Conservation (phyloP, 2,888 invertebrate genomes). For the Cheilosia variabilis region DNA sequence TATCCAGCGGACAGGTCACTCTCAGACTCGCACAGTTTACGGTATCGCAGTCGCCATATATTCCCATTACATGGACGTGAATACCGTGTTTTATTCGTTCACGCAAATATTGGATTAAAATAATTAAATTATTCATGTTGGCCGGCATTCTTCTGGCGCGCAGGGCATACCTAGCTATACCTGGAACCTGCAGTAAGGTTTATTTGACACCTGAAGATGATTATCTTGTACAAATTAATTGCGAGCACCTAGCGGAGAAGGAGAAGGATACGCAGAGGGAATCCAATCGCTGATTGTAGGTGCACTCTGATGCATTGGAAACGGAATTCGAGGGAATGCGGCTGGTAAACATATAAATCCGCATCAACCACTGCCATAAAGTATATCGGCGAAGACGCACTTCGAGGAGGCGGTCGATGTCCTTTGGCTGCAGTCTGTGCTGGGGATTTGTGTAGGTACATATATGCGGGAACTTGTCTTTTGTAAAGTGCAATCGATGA, state of each 20-base stretch:
- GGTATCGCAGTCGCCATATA: conserved; percentile 83
- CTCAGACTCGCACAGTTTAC: conserved; percentile 80
- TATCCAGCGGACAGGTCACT: conserved; percentile 48
- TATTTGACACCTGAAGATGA: conserved; percentile 83
- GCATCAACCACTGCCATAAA: conserved; percentile 54
- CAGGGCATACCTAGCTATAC: neutral
- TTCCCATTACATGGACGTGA: conserved; percentile 81
- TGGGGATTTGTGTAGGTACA: neutral
- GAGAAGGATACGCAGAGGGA: neutral
- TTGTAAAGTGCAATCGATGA: conserved; percentile 18
- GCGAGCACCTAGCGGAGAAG: conserved; percentile 71
- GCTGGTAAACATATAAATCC: conserved; percentile 52
- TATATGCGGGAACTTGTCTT: conserved; percentile 23
- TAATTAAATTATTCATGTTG: conserved; percentile 76
- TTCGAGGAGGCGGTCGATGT: conserved; percentile 57
- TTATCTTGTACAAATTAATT: conserved; percentile 84
- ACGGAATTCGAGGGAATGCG: conserved; percentile 57
- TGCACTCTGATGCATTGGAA: conserved; percentile 20
- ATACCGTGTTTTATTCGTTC: conserved; percentile 78
- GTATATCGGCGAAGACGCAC: conserved; percentile 64
- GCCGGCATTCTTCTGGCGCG: conserved; percentile 17
- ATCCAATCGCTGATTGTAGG: conserved; percentile 46
- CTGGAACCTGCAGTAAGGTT: conserved; percentile 78
- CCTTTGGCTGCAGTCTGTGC: conserved; percentile 26
- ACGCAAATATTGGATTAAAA: conserved; percentile 77